These are phyloP conservation scores for Pteria penguin DNA, from an alignment of 2,888 invertebrate species.

Conservation along the genomic window DNA sequence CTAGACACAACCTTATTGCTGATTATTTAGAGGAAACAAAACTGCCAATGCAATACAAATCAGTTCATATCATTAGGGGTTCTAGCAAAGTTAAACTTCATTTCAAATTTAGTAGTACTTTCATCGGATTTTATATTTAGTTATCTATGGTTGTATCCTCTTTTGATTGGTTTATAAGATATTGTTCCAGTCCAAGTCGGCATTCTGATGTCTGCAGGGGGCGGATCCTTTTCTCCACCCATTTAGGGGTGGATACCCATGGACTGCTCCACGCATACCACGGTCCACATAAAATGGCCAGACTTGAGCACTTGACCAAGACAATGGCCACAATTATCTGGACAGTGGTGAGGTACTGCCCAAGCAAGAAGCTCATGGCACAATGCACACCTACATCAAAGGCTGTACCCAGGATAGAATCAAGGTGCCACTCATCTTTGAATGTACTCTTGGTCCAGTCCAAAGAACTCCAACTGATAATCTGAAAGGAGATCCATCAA, in stretches of 20 bases:
- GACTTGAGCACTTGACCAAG: slow-evolving; percentile 50
- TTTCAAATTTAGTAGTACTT: too few species aligned
- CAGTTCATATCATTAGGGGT: too few species aligned
- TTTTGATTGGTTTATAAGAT: too few species aligned
- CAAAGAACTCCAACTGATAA: slow-evolving; percentile 74
- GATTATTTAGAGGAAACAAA: too few species aligned
- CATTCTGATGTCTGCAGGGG: slow-evolving; percentile 34
- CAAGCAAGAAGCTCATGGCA: slow-evolving; percentile 63
- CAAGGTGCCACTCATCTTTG: slow-evolving; percentile 56
- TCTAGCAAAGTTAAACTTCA: too few species aligned
- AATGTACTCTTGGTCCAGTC: slow-evolving; percentile 66
- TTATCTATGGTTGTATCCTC: too few species aligned
- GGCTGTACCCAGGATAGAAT: slow-evolving; percentile 67
- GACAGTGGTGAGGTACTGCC: slow-evolving; percentile 55
- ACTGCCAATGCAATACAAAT: too few species aligned
- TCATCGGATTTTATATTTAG: too few species aligned
- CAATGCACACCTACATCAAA: slow-evolving; percentile 72
- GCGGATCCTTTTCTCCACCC: slow-evolving; percentile 67
- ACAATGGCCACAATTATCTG: slow-evolving; percentile 55
- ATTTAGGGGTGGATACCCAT: slow-evolving; percentile 56
- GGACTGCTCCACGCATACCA: slow-evolving; percentile 72
- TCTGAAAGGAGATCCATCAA: slow-evolving; percentile 64
- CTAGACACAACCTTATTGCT: too few species aligned
- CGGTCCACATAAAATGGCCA: slow-evolving; percentile 63
- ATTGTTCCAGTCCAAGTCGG: background rate